These are phyloP conservation scores for cattle (Bos taurus) DNA, from an alignment of 2,113 vertebrate genomes.

Conservation along the genomic window ARS-UCD2.0 NC_037335.1:93780001-93780500, in stretches of 20 bases:
- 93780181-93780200: neutral
- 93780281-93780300: neutral
- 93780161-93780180: neutral
- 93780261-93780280: neutral
- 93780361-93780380: neutral
- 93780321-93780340: neutral
- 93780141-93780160: neutral
- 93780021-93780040: no score
- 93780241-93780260: neutral
- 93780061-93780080: no score
- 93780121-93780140: neutral
- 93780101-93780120: neutral
- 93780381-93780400: neutral
- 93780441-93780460: neutral
- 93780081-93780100: no score
- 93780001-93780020: no score
- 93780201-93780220: neutral
- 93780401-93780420: neutral
- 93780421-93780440: neutral
- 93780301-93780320: neutral
- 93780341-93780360: neutral
- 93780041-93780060: no score
- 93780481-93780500: neutral
- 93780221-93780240: neutral
- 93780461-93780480: neutral